phyloP scores from a whole-genome alignment of 2,113 vertebrate species.

The Notarius lentiginosus region DNA sequence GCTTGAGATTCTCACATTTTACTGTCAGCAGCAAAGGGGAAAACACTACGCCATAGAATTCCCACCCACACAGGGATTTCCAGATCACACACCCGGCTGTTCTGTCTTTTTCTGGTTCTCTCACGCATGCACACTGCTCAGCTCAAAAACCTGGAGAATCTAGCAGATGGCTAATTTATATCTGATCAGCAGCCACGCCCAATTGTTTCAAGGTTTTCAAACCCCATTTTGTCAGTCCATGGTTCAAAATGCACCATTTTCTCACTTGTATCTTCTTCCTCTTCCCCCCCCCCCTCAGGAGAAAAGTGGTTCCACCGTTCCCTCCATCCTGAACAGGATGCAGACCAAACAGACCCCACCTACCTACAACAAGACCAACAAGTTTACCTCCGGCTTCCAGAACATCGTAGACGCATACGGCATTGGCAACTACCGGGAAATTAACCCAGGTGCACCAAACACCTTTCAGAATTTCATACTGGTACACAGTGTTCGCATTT shows the following conservation, averaged over 20 bases:
- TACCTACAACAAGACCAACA: constrained; percentile 97
- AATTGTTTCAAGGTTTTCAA: neutral
- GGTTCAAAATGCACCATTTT: neutral
- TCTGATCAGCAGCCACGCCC: neutral
- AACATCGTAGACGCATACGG: constrained; percentile 97
- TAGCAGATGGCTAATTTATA: neutral
- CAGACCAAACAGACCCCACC: constrained; percentile 95
- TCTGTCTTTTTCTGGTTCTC: constrained; percentile 5
- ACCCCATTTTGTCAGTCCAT: neutral
- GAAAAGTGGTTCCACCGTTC: constrained; percentile 94
- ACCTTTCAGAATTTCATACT: neutral
- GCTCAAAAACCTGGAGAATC: neutral
- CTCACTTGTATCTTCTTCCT: neutral
- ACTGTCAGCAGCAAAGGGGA: constrained; percentile 17
- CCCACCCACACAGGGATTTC: neutral
- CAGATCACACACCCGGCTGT: neutral
- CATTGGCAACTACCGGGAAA: constrained; percentile 93
- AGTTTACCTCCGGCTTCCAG: constrained; percentile 95
- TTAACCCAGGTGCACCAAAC: constrained; percentile 87
- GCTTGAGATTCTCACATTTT: constrained; percentile 4
- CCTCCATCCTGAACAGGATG: constrained; percentile 97
- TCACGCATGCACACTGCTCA: neutral
- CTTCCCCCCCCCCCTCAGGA: constrained; percentile 86
- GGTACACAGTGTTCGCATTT: neutral
- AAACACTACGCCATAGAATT: neutral